These are phyloP conservation scores for Cecidostiba fungosa DNA, from an alignment of 2,888 invertebrate species.

Conservation along the genomic window DNA sequence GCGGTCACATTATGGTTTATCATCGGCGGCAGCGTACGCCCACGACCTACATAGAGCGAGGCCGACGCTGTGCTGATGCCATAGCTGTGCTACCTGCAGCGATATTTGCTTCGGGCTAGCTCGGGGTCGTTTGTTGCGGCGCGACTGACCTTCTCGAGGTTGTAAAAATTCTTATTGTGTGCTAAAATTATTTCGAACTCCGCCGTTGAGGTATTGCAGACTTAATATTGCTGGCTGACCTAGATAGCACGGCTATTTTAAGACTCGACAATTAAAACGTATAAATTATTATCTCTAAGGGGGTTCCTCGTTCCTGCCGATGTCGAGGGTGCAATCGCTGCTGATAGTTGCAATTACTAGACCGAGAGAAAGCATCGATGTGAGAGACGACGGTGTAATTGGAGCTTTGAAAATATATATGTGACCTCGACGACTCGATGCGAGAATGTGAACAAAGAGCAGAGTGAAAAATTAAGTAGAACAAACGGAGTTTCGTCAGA, in stretches of 20 bases:
- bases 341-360: background rate
- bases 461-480: background rate
- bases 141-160: too few species aligned
- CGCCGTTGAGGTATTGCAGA: too few species aligned
- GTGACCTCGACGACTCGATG: background rate
- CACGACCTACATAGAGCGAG: slow-evolving; percentile 45
- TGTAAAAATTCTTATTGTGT: too few species aligned
- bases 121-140: background rate
- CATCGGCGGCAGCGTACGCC: slow-evolving; percentile 28
- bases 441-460: background rate
- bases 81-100: background rate
- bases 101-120: slow-evolving; percentile 21
- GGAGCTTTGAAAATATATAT: background rate
- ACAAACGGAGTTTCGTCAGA: background rate
- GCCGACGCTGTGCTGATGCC: background rate
- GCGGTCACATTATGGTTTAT: slow-evolving; percentile 58
- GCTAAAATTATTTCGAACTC: too few species aligned
- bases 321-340: background rate
- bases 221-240: too few species aligned
- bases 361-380: background rate
- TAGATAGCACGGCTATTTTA: background rate
- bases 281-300: background rate
- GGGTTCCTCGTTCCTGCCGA: background rate
- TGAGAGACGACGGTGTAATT: background rate
- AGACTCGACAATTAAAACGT: background rate